A percentile compares a stretch with the other conserved stretches of the same genome.
phyloP scores from a whole-genome alignment of 1,140 invertebrate genomes.

The Potamilus streckersoni region DNA sequence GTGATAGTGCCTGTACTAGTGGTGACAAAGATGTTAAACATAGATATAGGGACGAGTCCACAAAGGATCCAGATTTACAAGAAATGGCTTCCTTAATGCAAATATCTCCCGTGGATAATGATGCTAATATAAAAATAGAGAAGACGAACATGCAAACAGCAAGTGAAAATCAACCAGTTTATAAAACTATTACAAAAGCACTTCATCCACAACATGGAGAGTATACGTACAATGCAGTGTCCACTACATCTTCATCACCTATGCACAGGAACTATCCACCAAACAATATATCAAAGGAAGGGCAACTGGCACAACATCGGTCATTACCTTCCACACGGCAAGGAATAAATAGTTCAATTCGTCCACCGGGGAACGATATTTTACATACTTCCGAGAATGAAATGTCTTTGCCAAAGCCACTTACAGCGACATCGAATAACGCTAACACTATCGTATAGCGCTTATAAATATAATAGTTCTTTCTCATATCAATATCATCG shows the following conservation, averaged over 20 bases:
- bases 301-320: neutral
- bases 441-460: constrained; percentile 31
- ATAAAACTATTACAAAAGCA: constrained; percentile 25
- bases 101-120: neutral
- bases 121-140: neutral
- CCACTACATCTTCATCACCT: constrained; percentile 28
- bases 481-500: no score
- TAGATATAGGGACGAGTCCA: neutral
- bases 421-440: constrained; percentile 23
- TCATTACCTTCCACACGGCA: neutral
- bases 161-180: constrained; percentile 6
- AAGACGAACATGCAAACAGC: constrained; percentile 9
- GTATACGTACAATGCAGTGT: constrained; percentile 31
- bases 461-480: no score
- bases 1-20: neutral
- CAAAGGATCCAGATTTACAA: neutral
- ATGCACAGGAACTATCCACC: constrained; percentile 27
- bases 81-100: constrained; percentile 5
- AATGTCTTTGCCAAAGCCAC: neutral
- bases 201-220: constrained; percentile 6
- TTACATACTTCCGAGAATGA: neutral
- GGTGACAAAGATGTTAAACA: constrained; percentile 2
- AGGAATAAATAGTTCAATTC: constrained; percentile 3
- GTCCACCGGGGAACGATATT: neutral
- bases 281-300: constrained; percentile 7